Evolutionary conservation across 1,140 invertebrate genomes (phyloP).

Genomic region (Bombus soroeensis): DNA sequence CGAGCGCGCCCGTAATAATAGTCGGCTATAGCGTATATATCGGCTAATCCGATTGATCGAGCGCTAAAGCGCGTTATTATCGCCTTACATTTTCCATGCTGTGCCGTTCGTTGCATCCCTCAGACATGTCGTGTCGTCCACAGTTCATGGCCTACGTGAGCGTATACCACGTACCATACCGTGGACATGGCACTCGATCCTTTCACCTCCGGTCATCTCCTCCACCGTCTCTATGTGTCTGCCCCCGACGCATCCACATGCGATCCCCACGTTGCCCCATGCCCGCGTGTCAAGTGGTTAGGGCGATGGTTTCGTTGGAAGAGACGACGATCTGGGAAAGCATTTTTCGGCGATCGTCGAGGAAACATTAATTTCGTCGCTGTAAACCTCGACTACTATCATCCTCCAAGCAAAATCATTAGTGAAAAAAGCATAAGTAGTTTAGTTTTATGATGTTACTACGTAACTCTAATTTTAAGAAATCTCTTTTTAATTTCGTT

Average conservation of each 20-base stretch:
- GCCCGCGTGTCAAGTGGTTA: constrained; percentile 23
- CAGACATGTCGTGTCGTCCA: constrained; percentile 27
- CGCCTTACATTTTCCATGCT: constrained; percentile 64
- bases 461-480: too few relatives aligned
- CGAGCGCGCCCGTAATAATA: constrained; percentile 60
- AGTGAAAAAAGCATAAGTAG: neutral
- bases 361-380: constrained; percentile 15
- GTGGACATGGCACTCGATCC: constrained; percentile 38
- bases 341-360: neutral
- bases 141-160: neutral
- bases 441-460: too few relatives aligned
- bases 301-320: neutral
- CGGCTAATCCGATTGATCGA: constrained; percentile 67
- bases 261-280: constrained; percentile 29
- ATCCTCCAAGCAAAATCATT: neutral
- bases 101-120: constrained; percentile 17
- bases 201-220: neutral
- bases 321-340: neutral
- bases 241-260: neutral
- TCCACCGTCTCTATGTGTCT: neutral
- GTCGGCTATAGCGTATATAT: constrained; percentile 44
- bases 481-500: too few relatives aligned
- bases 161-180: neutral
- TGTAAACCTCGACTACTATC: too few relatives aligned
- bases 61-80: constrained; percentile 67